phyloP scores from a whole-genome alignment of 2,888 invertebrate species.

The Pyrochroa serraticornis region DNA sequence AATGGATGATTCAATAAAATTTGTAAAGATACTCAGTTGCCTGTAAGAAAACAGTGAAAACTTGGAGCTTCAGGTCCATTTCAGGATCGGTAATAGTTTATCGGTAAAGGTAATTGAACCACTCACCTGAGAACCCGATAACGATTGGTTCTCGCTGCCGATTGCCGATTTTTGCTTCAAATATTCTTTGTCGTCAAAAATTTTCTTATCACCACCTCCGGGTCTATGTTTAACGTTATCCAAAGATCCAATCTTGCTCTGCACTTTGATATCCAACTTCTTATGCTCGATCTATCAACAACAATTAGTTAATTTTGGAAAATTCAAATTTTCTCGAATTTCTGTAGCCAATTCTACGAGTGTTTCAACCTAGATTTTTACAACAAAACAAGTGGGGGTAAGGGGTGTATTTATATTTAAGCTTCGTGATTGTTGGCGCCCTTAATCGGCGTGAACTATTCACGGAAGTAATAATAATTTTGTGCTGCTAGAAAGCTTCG shows the following conservation, averaged over 20 bases:
- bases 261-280: conserved; percentile 90
- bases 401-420: not conserved
- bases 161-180: conserved; percentile 72
- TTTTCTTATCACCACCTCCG: conserved; percentile 92
- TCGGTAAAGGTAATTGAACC: conserved; percentile 28
- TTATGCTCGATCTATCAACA: conserved; percentile 78
- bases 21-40: conserved; percentile 47
- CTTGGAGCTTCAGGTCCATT: conserved; percentile 23
- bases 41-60: conserved; percentile 42
- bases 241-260: conserved; percentile 90
- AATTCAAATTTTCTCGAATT: not conserved
- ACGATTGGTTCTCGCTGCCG: conserved; percentile 63
- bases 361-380: not conserved
- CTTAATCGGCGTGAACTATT: not conserved
- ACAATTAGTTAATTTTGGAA: not conserved
- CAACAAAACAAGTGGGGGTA: conserved; percentile 5
- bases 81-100: conserved; percentile 31
- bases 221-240: conserved; percentile 92
- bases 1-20: conserved; percentile 43
- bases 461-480: not conserved
- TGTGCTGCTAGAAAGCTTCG: conserved; percentile 18
- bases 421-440: not conserved
- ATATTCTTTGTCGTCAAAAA: conserved; percentile 91
- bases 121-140: conserved; percentile 64
- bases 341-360: not conserved